Conservation (phyloP, 2,113 vertebrate genomes). For the Ascaphus truei region DNA sequence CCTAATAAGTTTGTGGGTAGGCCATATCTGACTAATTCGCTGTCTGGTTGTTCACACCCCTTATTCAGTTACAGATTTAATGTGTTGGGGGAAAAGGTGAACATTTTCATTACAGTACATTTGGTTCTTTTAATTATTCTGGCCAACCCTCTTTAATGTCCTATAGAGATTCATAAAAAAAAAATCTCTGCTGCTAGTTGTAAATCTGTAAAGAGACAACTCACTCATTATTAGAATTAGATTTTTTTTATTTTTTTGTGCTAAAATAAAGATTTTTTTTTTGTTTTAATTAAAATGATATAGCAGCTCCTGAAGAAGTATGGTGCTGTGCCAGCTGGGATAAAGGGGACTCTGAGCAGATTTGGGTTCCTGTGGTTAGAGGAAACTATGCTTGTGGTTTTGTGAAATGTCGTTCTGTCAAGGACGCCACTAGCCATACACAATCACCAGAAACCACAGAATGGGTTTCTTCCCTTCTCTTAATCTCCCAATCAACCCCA, state of each 20-base stretch:
- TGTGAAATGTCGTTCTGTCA: constrained; percentile 3
- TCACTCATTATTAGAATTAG: background rate
- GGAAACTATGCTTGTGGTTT: constrained; percentile 19
- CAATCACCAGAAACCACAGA: constrained; percentile 15
- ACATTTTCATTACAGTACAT: background rate
- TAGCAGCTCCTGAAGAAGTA: background rate
- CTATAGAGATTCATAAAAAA: background rate
- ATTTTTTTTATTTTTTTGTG: no score
- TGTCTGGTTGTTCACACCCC: background rate
- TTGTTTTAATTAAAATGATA: constrained; percentile 10
- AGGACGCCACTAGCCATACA: background rate
- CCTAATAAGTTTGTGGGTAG: background rate
- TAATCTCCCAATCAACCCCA: background rate
- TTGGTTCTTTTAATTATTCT: background rate
- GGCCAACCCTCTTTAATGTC: background rate
- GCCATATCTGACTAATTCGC: background rate
- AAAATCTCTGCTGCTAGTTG: background rate
- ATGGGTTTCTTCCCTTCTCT: background rate
- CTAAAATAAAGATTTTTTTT: no score
- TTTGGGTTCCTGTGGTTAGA: constrained; percentile 18
- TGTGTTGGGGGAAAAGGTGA: constrained; percentile 1
- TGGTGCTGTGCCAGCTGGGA: background rate
- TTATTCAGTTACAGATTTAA: background rate
- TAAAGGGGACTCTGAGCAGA: background rate
- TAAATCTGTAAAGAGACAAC: background rate